Base-by-base conservation (phyloP, 2,113 vertebrate genomes). In the Colistium nudipinnis region DNA sequence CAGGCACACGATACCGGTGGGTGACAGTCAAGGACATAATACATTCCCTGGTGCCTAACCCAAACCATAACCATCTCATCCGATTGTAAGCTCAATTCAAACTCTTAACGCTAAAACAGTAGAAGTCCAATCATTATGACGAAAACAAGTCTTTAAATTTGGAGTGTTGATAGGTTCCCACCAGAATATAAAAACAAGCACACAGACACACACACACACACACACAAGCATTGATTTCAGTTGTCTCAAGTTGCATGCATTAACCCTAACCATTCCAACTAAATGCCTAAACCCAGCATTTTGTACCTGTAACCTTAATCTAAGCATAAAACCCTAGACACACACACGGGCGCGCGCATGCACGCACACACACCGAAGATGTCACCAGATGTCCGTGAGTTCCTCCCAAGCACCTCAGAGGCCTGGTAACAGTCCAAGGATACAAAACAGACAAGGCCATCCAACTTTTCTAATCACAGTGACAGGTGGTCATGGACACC, bases 351-450 rank as follows among this genome's bases (percentile, higher is more conserved):
- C 35, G 38, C 33, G 17, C 41, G 44, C 51, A 22, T 20, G 13
- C 38, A 57, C 24, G 22, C 13, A 49, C 19, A 63, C 65, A 43
- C 39, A 43, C 39, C 3, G 16, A 6, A 3, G 17, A 22, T 22
- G 7, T 22, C 44, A 45, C 36, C 62, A 81, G 20, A 69, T 44
- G 39, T 70, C 62, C 61, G 36, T 68, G 64, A 78, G 79, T 76
- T 65, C 68, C 63, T 84, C 28, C 38, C 63, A 79, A 80, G 70
- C 65, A 31, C 78, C 55, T 52, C 35, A 59, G 65, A 78, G 73
- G 16, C 65, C 62, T 67, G 47, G 53, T 27, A 77, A 35, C 55
- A 54, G 59, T 63, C 56, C 79, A 76, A 81, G 59, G 76, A 60
- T 67, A 24, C 33, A 48, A 30, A 70, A 54, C 28, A 52, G 24